Evolutionary conservation across 2,797 vertebrate species (phyloP).

Genomic region (Rhinatrema bivittatum): DNA sequence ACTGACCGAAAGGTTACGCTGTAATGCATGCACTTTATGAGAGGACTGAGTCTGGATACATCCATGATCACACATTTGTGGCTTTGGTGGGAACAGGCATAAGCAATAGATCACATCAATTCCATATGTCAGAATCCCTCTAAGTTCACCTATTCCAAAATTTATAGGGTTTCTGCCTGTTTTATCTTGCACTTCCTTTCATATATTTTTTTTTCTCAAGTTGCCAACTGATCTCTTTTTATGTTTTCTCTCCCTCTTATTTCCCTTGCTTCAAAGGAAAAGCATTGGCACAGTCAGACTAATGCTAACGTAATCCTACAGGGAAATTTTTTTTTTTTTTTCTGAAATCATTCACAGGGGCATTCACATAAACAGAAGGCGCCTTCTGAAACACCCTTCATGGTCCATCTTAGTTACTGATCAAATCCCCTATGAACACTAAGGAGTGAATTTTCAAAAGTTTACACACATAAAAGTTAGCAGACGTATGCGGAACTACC

Average conservation of each 20-base stretch:
- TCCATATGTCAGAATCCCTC: conserved; percentile 40
- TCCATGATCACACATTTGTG: conserved; percentile 6
- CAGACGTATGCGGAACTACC: too few relatives aligned
- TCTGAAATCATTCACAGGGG: conserved; percentile 37
- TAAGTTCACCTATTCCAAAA: conserved; percentile 38
- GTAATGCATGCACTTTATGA: background rate
- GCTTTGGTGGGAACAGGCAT: conserved; percentile 7
- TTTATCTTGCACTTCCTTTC: conserved; percentile 31
- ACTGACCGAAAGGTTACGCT: conserved; percentile 3
- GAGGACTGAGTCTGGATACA: conserved; percentile 2
- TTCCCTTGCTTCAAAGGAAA: conserved; percentile 12
- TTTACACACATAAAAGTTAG: too few relatives aligned
- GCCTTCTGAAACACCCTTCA: conserved; percentile 23
- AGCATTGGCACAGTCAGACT: conserved; percentile 33
- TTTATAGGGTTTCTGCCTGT: conserved; percentile 31
- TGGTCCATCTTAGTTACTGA: conserved; percentile 20
- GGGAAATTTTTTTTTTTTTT: conserved; percentile 30
- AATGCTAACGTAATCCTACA: conserved; percentile 37
- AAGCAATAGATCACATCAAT: conserved; percentile 22
- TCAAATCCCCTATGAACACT: too few relatives aligned
- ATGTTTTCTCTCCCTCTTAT: conserved; percentile 6
- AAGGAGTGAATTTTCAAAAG: too few relatives aligned
- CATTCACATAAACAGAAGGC: conserved; percentile 32
- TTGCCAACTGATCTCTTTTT: conserved; percentile 26
- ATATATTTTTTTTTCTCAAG: conserved; percentile 1